A percentile compares a stretch with the other conserved stretches of the same genome.
Conservation (phyloP, 2,797 vertebrate species). For the Scomberomorus guttatus region DNA sequence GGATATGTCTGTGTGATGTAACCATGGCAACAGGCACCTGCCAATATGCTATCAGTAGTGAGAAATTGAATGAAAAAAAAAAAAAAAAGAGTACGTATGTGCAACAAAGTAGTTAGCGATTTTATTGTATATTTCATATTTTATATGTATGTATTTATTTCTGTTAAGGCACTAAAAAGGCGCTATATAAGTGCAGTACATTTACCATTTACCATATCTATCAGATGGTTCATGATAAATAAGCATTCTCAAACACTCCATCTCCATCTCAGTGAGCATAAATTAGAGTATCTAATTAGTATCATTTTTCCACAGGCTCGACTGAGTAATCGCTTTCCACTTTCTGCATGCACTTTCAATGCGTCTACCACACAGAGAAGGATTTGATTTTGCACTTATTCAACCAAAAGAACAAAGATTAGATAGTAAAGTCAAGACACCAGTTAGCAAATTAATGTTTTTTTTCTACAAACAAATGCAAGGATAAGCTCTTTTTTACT, state of each 20-base stretch:
- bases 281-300: constrained; percentile 35
- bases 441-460: not conserved
- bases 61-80: not conserved
- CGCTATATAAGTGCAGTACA: no score
- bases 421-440: not conserved
- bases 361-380: not conserved
- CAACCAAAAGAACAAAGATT: not conserved
- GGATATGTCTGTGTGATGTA: constrained; percentile 46
- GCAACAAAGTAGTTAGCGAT: not conserved
- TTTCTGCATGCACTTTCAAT: constrained; percentile 8
- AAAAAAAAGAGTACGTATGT: not conserved
- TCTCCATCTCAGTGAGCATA: constrained; percentile 14
- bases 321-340: not conserved
- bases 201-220: not conserved
- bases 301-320: constrained; percentile 4
- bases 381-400: not conserved
- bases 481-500: not conserved
- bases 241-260: constrained; percentile 21
- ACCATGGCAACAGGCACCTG: constrained; percentile 67
- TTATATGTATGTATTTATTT: no score
- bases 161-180: no score
- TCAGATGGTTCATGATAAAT: constrained; percentile 4
- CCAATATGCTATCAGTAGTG: constrained; percentile 35
- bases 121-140: no score
- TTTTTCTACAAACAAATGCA: not conserved